Percentiles rank a stretch among this genome's conserved stretches.
These are phyloP conservation scores for Sciurus vulgaris DNA, from an alignment of 2,797 vertebrate species.

Conservation along the genomic window DNA sequence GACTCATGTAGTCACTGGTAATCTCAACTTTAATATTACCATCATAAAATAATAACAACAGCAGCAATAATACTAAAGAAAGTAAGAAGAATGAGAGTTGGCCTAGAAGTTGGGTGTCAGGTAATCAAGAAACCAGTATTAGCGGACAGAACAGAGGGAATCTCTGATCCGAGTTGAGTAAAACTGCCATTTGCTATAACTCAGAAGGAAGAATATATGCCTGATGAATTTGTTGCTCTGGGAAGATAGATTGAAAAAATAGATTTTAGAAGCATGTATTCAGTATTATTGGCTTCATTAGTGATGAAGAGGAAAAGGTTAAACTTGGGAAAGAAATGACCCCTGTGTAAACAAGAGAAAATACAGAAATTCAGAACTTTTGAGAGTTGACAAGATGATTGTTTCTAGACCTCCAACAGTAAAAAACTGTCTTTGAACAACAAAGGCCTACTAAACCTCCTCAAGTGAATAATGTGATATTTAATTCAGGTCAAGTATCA, in stretches of 20 bases:
- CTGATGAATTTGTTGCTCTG: constrained; percentile 10
- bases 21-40: neutral
- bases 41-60: neutral
- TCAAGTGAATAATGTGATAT: neutral
- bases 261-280: constrained; percentile 24
- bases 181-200: neutral
- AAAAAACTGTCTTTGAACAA: neutral
- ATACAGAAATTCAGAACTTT: neutral
- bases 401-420: constrained; percentile 12
- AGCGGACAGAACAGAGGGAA: neutral
- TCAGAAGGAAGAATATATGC: constrained; percentile 33
- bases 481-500: constrained; percentile 5
- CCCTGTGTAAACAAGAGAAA: neutral
- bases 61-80: no score
- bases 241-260: neutral
- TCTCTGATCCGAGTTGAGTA: neutral
- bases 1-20: neutral
- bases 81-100: neutral
- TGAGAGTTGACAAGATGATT: neutral
- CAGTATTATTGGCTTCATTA: neutral
- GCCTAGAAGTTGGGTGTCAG: neutral
- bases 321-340: neutral
- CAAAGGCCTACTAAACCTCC: neutral
- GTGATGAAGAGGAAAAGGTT: neutral
- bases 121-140: constrained; percentile 16